These are phyloP conservation scores for Phaenicophaeus curvirostris DNA, from an alignment of 2,797 vertebrate genomes.

Conservation along the genomic window DNA sequence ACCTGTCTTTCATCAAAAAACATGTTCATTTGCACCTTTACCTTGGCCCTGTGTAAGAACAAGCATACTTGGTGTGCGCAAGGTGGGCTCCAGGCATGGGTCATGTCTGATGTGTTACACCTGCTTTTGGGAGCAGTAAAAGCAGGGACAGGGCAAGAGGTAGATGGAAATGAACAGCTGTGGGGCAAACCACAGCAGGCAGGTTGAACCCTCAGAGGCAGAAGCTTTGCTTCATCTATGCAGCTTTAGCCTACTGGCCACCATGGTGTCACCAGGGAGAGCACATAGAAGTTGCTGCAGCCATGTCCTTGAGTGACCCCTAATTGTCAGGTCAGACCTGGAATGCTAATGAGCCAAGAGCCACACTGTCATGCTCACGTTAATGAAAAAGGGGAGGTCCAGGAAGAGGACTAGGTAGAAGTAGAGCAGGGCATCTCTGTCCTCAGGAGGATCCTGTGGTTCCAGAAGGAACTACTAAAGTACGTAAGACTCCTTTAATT, in stretches of 20 bases:
- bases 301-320: constrained; percentile 18
- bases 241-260: background rate
- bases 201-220: fast-evolving
- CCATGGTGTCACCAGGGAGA: background rate
- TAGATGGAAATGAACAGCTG: background rate
- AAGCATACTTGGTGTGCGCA: fast-evolving
- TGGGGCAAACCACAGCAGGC: background rate
- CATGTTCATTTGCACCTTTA: background rate
- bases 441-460: constrained; percentile 43
- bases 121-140: background rate
- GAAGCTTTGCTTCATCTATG: background rate
- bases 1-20: too few relatives aligned
- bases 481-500: constrained; percentile 51
- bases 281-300: background rate
- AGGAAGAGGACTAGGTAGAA: background rate
- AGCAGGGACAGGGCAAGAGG: background rate
- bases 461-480: constrained; percentile 42
- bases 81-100: background rate
- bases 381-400: constrained; percentile 24
- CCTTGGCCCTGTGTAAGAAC: fast-evolving
- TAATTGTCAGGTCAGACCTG: constrained; percentile 6
- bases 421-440: constrained; percentile 46
- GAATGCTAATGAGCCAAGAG: background rate
- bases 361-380: background rate
- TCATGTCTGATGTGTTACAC: background rate